Conservation (phyloP, 2,797 vertebrate species). For the Calcarius lapponicus region DNA sequence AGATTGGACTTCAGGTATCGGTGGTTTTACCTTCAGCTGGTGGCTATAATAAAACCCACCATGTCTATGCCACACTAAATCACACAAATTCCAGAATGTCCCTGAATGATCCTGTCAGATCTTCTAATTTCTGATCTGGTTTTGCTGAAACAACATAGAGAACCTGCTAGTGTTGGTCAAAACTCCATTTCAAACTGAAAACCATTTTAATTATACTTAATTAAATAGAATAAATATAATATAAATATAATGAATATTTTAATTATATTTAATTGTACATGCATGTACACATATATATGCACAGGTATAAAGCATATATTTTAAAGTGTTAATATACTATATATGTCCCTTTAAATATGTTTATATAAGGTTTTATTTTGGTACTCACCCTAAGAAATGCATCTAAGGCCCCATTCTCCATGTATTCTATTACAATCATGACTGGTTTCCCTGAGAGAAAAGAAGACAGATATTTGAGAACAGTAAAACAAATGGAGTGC, state of each 20-base stretch:
- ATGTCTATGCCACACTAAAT: neutral
- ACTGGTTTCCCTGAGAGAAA: constrained; percentile 92
- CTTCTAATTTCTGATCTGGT: constrained; percentile 30
- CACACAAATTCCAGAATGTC: constrained; percentile 16
- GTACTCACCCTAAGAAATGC: constrained; percentile 95
- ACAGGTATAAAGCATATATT: neutral
- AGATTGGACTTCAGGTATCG: neutral
- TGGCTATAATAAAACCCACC: neutral
- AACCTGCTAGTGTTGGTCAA: neutral
- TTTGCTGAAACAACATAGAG: constrained; percentile 22
- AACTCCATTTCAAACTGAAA: neutral
- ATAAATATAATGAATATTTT: neutral
- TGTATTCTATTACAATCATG: constrained; percentile 99
- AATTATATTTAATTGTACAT: neutral
- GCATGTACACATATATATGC: neutral
- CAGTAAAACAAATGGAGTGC: neutral
- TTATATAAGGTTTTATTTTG: constrained; percentile 25
- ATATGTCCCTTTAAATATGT: neutral
- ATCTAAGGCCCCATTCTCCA: constrained; percentile 98
- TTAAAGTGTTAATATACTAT: neutral
- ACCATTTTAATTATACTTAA: neutral
- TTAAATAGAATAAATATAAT: neutral
- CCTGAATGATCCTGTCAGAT: neutral
- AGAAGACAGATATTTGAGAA: constrained; percentile 56
- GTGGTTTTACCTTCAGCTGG: neutral